phyloP scores from a whole-genome alignment of 2,797 vertebrate species.

The Pangasius krempfi region DNA sequence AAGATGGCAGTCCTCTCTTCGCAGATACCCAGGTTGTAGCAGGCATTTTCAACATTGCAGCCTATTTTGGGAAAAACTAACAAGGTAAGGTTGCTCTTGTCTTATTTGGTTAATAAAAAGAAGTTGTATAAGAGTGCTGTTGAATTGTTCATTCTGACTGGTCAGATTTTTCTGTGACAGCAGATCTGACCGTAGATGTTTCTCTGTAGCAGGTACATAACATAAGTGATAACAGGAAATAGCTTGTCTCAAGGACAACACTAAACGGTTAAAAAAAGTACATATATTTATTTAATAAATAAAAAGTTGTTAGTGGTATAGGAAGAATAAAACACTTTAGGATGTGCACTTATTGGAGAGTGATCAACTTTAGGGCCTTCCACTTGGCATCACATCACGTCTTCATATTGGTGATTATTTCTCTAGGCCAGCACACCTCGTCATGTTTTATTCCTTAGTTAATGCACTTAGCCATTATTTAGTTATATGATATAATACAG shows the following conservation, averaged over 20 bases:
- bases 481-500: too few species aligned
- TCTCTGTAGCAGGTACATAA: too few species aligned
- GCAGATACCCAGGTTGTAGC: slow-evolving; percentile 82
- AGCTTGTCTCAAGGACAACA: background rate
- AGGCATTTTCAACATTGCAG: slow-evolving; percentile 91
- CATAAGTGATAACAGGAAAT: background rate
- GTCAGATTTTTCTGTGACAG: background rate
- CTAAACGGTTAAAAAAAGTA: background rate
- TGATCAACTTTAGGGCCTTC: too few species aligned
- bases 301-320: too few species aligned
- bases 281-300: too few species aligned
- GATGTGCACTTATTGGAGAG: too few species aligned
- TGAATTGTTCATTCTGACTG: background rate
- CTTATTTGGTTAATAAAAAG: background rate
- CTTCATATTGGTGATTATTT: too few species aligned
- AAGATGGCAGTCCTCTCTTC: slow-evolving; percentile 85
- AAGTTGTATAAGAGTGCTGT: background rate
- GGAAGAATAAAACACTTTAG: too few species aligned
- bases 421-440: too few species aligned
- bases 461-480: too few species aligned
- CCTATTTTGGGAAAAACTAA: slow-evolving; percentile 69
- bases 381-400: background rate
- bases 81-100: too few species aligned
- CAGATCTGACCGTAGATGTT: background rate
- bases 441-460: too few species aligned